These are phyloP conservation scores for Podarcis muralis DNA, from an alignment of 2,113 vertebrate genomes.

Conservation along the genomic window DNA sequence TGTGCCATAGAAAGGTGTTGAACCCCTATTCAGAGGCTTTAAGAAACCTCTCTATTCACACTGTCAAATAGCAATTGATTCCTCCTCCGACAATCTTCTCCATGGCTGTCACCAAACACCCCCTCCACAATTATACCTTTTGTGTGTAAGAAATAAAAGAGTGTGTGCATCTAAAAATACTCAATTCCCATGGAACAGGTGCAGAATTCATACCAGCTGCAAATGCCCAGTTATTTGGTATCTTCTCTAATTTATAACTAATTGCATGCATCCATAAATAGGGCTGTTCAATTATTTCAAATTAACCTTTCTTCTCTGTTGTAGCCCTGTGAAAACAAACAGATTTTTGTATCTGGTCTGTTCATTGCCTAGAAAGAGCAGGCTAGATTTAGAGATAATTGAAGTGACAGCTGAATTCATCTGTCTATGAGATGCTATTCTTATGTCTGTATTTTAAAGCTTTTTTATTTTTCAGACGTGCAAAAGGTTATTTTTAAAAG, in stretches of 20 bases:
- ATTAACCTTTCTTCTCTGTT: slow-evolving; percentile 34
- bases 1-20: neutral
- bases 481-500: no score
- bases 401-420: neutral
- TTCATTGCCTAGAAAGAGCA: neutral
- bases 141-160: neutral
- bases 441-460: neutral
- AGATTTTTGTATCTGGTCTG: neutral
- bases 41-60: neutral
- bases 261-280: neutral
- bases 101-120: neutral
- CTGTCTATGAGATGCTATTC: neutral
- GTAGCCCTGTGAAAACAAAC: neutral
- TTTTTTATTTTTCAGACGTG: neutral
- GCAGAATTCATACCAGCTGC: neutral
- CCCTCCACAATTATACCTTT: neutral
- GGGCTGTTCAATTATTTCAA: slow-evolving; percentile 5
- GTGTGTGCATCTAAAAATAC: neutral
- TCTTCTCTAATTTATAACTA: slow-evolving; percentile 24
- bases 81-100: neutral
- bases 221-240: neutral
- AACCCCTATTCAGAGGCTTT: neutral
- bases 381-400: neutral
- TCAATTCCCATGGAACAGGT: neutral
- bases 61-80: neutral